Percentiles rank a stretch among this genome's conserved stretches.
Conservation (phyloP, 2,113 vertebrate species). For the Pelmatolapia mariae region DNA sequence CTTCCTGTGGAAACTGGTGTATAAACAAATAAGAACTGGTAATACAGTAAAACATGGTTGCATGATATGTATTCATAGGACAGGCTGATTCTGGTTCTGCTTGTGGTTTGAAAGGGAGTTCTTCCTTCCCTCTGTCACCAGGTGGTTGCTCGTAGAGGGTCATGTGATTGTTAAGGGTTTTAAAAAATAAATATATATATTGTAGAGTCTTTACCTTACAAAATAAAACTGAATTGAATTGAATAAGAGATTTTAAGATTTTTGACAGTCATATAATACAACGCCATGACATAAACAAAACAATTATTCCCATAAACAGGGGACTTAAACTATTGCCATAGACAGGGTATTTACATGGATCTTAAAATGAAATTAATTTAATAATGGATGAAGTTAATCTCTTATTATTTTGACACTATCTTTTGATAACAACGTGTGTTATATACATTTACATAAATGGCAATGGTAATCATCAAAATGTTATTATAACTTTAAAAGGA, state of each 20-base stretch:
- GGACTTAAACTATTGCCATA: background rate
- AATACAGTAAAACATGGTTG: background rate
- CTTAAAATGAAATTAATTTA: background rate
- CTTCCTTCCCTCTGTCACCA: background rate
- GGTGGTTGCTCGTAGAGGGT: background rate
- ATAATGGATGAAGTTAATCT: background rate
- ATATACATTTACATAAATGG: background rate
- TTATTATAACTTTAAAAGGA: background rate
- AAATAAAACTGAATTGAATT: background rate
- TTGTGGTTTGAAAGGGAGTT: background rate
- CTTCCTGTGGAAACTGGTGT: background rate
- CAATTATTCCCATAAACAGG: background rate
- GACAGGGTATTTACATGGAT: background rate
- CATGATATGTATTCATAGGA: background rate
- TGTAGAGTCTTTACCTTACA: background rate
- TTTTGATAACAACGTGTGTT: background rate
- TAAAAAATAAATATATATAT: fast-evolving
- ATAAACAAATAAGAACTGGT: background rate
- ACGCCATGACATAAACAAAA: background rate
- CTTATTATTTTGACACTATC: background rate
- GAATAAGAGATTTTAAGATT: background rate
- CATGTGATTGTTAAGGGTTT: background rate
- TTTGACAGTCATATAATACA: background rate
- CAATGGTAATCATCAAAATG: background rate
- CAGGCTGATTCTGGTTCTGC: background rate